phyloP scores from a whole-genome alignment of 2,888 invertebrate species.

The Biston stratarius region DNA sequence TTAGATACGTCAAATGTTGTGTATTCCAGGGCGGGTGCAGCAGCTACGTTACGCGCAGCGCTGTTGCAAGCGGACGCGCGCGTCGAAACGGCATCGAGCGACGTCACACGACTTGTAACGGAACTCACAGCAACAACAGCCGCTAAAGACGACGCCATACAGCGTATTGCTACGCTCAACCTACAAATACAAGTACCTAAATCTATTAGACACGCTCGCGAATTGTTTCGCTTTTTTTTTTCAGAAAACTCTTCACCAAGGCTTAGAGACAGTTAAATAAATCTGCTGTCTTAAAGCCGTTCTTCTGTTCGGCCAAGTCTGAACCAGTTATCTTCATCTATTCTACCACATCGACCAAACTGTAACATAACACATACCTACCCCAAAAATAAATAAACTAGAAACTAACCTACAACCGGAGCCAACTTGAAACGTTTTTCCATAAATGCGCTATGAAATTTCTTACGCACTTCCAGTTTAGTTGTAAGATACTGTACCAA shows the following conservation, averaged over 20 bases:
- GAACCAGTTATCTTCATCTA: no score
- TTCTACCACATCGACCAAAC: no score
- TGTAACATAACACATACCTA: no score
- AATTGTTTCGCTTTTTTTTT: background rate
- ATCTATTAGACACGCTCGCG: background rate
- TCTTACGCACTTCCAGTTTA: no score
- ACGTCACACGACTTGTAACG: conserved; percentile 50
- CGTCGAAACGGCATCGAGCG: conserved; percentile 57
- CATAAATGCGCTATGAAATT: no score
- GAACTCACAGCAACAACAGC: conserved; percentile 54
- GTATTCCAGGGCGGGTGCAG: conserved; percentile 35
- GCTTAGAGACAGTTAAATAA: no score
- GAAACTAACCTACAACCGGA: no score
- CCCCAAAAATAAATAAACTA: no score
- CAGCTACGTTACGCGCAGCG: conserved; percentile 48
- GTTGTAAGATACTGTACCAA: no score
- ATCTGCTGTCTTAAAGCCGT: no score
- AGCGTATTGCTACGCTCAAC: background rate
- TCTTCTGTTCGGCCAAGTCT: no score
- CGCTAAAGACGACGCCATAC: conserved; percentile 30
- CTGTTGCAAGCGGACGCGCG: conserved; percentile 52
- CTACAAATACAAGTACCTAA: background rate
- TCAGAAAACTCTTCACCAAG: background rate
- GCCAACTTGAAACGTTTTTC: no score
- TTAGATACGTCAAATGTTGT: background rate